phyloP scores from a whole-genome alignment of 2,113 vertebrate species.

The Muntiacus muntjak region DNA sequence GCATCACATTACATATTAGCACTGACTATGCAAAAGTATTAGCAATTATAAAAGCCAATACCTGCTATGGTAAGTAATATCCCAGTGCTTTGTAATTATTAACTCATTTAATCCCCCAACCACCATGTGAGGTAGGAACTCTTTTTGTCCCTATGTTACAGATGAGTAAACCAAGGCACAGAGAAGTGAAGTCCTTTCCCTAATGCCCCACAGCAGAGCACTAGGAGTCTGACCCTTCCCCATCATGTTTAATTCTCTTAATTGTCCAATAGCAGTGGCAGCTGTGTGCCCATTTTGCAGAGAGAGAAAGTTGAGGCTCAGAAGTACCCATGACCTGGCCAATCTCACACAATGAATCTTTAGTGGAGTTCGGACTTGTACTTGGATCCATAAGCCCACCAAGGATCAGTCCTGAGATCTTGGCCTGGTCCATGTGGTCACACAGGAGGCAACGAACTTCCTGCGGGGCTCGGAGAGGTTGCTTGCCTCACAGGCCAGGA shows the following conservation, averaged over 20 bases:
- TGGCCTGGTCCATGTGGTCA: background rate
- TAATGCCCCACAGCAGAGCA: background rate
- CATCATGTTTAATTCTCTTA: background rate
- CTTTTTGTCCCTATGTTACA: background rate
- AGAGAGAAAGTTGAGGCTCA: background rate
- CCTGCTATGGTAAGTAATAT: background rate
- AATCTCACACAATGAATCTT: background rate
- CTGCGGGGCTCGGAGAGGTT: background rate
- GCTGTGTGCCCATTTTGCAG: background rate
- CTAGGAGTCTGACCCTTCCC: background rate
- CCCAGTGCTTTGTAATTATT: background rate
- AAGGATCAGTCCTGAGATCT: background rate
- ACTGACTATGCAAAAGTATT: background rate
- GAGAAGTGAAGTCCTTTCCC: background rate
- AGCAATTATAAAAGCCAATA: background rate
- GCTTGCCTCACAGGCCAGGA: background rate
- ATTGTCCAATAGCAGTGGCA: too few species aligned
- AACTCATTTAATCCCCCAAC: background rate
- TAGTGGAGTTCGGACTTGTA: background rate
- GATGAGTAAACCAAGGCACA: background rate
- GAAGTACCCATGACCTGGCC: rapidly evolving
- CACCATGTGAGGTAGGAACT: background rate
- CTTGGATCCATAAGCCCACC: background rate
- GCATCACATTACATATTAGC: background rate
- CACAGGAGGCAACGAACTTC: background rate